Percentiles rank a stretch among this genome's conserved stretches.
These are phyloP conservation scores for Boloria euphrosyne DNA, from an alignment of 2,888 invertebrate genomes.

Conservation along the genomic window DNA sequence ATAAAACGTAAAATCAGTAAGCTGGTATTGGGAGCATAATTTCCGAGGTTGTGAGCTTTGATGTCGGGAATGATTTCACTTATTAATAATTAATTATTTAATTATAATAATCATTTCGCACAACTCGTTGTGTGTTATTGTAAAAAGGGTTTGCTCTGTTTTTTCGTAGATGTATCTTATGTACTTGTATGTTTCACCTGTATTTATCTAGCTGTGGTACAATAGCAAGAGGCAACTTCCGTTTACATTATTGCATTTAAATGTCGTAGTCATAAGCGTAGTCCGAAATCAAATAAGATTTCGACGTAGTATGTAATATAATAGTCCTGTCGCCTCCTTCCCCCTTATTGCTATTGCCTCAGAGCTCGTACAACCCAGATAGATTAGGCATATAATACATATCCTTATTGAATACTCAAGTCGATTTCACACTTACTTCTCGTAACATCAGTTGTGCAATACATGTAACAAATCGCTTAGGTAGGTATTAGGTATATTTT, in stretches of 20 bases:
- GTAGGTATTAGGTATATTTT: slow-evolving; percentile 79
- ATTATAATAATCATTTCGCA: slow-evolving; percentile 69
- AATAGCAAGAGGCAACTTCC: slow-evolving; percentile 68
- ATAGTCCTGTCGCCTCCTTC: slow-evolving; percentile 46
- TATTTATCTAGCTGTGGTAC: slow-evolving; percentile 69
- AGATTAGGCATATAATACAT: slow-evolving; percentile 76
- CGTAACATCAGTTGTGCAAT: slow-evolving; percentile 79
- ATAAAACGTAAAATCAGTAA: slow-evolving; percentile 67
- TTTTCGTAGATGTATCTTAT: slow-evolving; percentile 73
- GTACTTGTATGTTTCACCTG: slow-evolving; percentile 69
- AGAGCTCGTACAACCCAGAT: slow-evolving; percentile 68
- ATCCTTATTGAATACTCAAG: slow-evolving; percentile 80
- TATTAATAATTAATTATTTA: slow-evolving; percentile 64
- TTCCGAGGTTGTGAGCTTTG: slow-evolving; percentile 81
- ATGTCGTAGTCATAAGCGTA: slow-evolving; percentile 71
- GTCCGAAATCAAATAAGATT: slow-evolving; percentile 56
- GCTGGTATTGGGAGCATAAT: slow-evolving; percentile 82
- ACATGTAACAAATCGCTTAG: slow-evolving; percentile 77
- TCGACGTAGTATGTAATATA: slow-evolving; percentile 57
- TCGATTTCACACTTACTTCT: slow-evolving; percentile 69
- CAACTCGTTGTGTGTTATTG: slow-evolving; percentile 75
- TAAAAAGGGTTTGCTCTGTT: slow-evolving; percentile 77
- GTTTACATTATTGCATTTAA: slow-evolving; percentile 65
- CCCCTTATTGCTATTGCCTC: slow-evolving; percentile 71
- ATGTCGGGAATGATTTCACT: slow-evolving; percentile 79